Percentiles rank a stretch among this genome's conserved stretches.
Evolutionary conservation across 2,888 invertebrate genomes (phyloP).

Genomic region (Drosophila tripunctata): DNA sequence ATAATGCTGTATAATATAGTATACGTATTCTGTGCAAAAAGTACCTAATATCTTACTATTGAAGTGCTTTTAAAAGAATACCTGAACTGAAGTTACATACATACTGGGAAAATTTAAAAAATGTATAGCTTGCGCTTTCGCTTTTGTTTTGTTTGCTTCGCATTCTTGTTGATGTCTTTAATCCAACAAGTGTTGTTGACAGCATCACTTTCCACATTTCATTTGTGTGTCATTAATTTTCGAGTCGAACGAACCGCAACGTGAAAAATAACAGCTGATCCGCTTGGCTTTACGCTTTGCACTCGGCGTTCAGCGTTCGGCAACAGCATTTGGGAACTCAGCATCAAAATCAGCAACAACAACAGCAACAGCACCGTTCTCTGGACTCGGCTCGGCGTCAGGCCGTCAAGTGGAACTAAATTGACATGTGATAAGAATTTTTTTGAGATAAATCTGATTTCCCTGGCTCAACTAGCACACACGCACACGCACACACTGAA

Average conservation of each 20-base stretch:
- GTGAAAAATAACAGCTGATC: conserved; percentile 76
- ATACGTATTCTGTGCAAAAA: too few relatives aligned
- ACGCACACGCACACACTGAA: not conserved
- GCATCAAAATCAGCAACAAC: too few relatives aligned
- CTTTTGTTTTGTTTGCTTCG: not conserved
- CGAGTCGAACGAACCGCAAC: conserved; percentile 60
- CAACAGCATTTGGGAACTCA: too few relatives aligned
- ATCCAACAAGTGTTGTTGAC: conserved; percentile 77
- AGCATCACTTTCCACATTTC: conserved; percentile 74
- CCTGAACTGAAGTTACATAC: too few relatives aligned
- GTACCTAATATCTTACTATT: too few relatives aligned
- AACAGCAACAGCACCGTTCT: too few relatives aligned
- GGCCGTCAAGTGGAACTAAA: conserved; percentile 69
- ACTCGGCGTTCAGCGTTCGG: not conserved
- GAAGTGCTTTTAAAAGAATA: too few relatives aligned
- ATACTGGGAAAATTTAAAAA: too few relatives aligned
- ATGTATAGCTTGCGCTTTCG: not conserved
- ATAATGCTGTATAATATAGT: too few relatives aligned
- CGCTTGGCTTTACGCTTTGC: conserved; percentile 50
- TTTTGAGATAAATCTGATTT: conserved; percentile 29
- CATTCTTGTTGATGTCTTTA: conserved; percentile 33
- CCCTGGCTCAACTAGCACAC: not conserved
- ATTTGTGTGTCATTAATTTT: conserved; percentile 74
- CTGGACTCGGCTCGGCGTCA: conserved; percentile 29
- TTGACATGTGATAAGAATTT: conserved; percentile 73